phyloP scores from a whole-genome alignment of 2,797 vertebrate species.

The Cetoscarus ocellatus region DNA sequence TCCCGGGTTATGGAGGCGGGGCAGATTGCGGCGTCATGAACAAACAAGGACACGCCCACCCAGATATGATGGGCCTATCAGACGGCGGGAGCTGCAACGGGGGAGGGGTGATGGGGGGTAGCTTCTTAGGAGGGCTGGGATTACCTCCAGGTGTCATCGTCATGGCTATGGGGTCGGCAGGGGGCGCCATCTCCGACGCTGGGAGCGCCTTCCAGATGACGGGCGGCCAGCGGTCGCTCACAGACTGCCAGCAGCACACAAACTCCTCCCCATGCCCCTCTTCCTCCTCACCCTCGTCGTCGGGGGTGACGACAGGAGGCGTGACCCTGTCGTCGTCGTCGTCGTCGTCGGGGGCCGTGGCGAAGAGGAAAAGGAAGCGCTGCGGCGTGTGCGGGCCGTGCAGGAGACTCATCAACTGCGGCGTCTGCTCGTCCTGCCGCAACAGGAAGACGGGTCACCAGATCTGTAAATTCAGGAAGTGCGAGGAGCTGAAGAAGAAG shows the following conservation, averaged over 20 bases:
- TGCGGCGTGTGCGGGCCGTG: conserved; percentile 95
- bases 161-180: conserved; percentile 90
- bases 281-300: conserved; percentile 68
- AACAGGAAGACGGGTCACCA: conserved; percentile 96
- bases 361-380: conserved; percentile 95
- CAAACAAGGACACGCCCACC: conserved; percentile 89
- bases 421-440: conserved; percentile 93
- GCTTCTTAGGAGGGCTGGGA: conserved; percentile 92
- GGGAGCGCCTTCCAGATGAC: conserved; percentile 95
- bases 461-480: conserved; percentile 93
- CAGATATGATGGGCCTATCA: conserved; percentile 80
- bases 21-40: conserved; percentile 83
- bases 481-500: conserved; percentile 95
- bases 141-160: conserved; percentile 95
- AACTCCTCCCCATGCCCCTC: conserved; percentile 85
- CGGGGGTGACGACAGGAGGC: conserved; percentile 53
- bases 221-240: conserved; percentile 80
- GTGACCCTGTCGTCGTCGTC: conserved; percentile 63
- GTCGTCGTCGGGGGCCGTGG: conserved; percentile 82
- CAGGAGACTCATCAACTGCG: conserved; percentile 93
- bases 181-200: conserved; percentile 86
- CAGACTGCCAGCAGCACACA: conserved; percentile 93
- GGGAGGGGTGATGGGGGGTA: conserved; percentile 88
- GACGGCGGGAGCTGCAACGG: conserved; percentile 69
- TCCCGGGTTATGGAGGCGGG: conserved; percentile 71